Evolutionary conservation across 2,797 vertebrate genomes (phyloP).

Genomic region (Alectoris magna): DNA sequence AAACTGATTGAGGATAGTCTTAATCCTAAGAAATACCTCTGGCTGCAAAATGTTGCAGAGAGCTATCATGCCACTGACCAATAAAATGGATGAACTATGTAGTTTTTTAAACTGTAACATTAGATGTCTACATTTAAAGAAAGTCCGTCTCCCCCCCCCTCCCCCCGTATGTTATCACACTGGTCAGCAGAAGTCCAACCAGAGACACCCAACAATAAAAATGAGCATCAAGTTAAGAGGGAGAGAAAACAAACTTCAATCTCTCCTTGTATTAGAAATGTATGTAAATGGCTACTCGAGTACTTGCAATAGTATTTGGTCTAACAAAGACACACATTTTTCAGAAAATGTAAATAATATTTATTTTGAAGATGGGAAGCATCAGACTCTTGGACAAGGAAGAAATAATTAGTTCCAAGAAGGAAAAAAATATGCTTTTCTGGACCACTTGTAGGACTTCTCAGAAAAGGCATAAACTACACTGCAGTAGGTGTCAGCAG

Average conservation of each 20-base stretch:
- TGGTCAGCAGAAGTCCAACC: background rate
- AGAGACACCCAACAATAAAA: background rate
- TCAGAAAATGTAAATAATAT: background rate
- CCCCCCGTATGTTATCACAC: background rate
- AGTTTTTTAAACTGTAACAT: background rate
- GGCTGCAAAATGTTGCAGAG: background rate
- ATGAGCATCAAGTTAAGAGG: background rate
- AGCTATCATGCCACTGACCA: background rate
- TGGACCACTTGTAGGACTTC: background rate
- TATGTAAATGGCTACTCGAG: background rate
- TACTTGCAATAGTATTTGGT: background rate
- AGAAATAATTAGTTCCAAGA: background rate
- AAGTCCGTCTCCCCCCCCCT: background rate
- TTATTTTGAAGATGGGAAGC: background rate
- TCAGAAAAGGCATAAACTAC: background rate
- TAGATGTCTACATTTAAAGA: background rate
- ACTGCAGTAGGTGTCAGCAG: background rate
- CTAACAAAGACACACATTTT: background rate
- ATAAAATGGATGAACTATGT: background rate
- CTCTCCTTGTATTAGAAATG: background rate
- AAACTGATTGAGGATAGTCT: background rate
- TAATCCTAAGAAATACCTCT: background rate
- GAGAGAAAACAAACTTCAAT: background rate
- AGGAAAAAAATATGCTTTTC: background rate
- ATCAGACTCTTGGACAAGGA: background rate